A percentile compares a stretch with the other conserved stretches of the same genome.
Conservation (phyloP, 2,113 vertebrate species). For the Heloderma charlesbogerti region DNA sequence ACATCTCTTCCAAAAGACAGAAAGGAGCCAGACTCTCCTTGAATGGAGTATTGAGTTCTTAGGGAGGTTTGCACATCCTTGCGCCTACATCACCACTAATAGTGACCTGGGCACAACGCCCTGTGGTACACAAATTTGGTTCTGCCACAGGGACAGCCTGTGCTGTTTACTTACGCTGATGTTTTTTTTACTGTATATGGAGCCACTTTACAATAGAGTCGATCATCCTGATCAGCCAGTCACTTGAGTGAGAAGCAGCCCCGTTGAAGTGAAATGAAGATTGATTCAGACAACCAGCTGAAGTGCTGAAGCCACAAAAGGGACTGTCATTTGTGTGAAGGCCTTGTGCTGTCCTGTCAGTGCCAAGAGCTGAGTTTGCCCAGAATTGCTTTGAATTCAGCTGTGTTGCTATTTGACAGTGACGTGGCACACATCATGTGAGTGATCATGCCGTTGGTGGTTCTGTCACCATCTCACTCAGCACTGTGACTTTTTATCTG, state of each 20-base stretch:
- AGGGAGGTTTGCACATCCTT: neutral
- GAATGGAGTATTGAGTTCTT: neutral
- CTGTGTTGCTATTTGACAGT: neutral
- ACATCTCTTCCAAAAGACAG: neutral
- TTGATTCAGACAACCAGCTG: neutral
- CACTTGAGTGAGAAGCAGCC: neutral
- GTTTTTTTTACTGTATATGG: neutral
- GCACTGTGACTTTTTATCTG: neutral
- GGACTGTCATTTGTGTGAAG: neutral
- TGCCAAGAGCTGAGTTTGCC: neutral
- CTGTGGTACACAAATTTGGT: neutral
- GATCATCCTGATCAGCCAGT: neutral
- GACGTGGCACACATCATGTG: neutral
- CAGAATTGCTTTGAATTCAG: neutral
- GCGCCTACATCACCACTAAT: neutral
- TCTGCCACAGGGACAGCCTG: neutral
- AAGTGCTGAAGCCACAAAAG: neutral
- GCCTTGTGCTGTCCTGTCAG: neutral
- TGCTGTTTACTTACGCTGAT: neutral
- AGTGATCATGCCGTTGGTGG: neutral
- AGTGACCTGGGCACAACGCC: neutral
- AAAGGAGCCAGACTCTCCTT: neutral
- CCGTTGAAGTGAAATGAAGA: neutral
- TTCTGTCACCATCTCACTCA: neutral
- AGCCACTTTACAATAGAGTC: neutral